Evolutionary conservation across 2,888 invertebrate species (phyloP).

Genomic region (Strigamia crassipes): DNA sequence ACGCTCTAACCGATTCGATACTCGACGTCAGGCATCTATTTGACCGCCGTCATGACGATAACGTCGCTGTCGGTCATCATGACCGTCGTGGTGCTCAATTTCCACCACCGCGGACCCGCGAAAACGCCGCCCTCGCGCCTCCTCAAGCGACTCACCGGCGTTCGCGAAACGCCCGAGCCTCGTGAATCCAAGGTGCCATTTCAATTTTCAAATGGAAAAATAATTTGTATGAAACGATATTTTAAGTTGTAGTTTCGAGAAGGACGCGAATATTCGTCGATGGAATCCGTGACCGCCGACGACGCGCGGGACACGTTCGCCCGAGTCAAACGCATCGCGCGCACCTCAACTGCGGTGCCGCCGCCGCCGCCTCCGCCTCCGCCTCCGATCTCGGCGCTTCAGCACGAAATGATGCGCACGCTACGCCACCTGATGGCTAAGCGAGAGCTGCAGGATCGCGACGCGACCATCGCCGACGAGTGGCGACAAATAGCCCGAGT

Average conservation of each 20-base stretch:
- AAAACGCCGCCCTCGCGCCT: conserved; percentile 62
- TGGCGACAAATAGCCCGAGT: conserved; percentile 64
- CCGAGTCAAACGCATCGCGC: background rate
- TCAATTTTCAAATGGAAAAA: background rate
- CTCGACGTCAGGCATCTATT: conserved; percentile 65
- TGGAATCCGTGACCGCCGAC: conserved; percentile 50
- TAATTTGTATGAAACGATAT: no score
- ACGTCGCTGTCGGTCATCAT: conserved; percentile 65
- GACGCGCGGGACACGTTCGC: conserved; percentile 48
- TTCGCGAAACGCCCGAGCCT: no score
- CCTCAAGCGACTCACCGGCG: conserved; percentile 55
- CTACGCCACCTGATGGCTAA: conserved; percentile 61
- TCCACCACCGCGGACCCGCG: conserved; percentile 64
- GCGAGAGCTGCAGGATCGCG: conserved; percentile 61
- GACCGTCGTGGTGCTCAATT: conserved; percentile 65
- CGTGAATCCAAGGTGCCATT: background rate
- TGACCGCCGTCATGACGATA: conserved; percentile 65
- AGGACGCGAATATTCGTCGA: conserved; percentile 50
- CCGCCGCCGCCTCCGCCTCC: no score
- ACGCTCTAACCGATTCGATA: background rate
- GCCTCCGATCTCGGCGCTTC: conserved; percentile 52
- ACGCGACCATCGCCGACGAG: conserved; percentile 62
- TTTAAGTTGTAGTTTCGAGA: background rate
- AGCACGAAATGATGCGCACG: conserved; percentile 61
- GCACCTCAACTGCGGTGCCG: background rate